Base-by-base conservation (phyloP, 2,888 invertebrate genomes). In the Gymnosoma rotundatum region DNA sequence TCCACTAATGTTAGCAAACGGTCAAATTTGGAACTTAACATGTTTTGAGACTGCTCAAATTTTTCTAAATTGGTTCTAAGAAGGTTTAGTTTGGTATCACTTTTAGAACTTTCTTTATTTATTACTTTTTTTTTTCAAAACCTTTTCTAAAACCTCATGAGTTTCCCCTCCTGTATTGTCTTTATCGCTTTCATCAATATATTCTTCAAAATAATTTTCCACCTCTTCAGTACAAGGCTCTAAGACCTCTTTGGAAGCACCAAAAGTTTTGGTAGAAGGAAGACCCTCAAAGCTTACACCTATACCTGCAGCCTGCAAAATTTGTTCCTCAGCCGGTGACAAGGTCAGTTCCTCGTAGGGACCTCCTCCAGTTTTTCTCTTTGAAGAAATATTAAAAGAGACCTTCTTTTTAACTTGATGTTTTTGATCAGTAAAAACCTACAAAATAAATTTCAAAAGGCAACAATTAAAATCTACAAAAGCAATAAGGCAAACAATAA, bases 21-120 rank as follows among this genome's bases (percentile, higher is more conserved):
- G 10, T 66, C 25, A 8, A 66, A 50, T 50, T 66, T 66, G 3
- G 16, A n/a, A 21, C 18, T 66, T 12, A 64, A 50, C 6, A n/a
- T n/a, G 48, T 25, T 32, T 50, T 64, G 64, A 10, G 64, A 64
- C 32, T 64, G n/a, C 50, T 48, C 48, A 64, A 50, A 64, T 50
- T 48, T 48, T 10, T 64, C n/a, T 16, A 64, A 12, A 20, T 61
- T 61, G 18, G 42, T 25, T 61, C 5, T 61, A 42, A 61, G 61
- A 7, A 61, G 61, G 14, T 42, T 61, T 20, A 61, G 0, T 20
- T 61, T 61, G 12, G 3, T 42, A 5, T 42, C 61, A 42, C 20
- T 20, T 42, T 61, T 42, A 20, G 61, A 18, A 18, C 20, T 52
- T 52, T 18, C 6, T 52, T 9, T 52, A 18, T 18, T 9, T 20